A percentile compares a stretch with the other conserved stretches of the same genome.
These are phyloP conservation scores for Platichthys stellatus DNA, from an alignment of 2,113 vertebrate species.

Conservation along the genomic window DNA sequence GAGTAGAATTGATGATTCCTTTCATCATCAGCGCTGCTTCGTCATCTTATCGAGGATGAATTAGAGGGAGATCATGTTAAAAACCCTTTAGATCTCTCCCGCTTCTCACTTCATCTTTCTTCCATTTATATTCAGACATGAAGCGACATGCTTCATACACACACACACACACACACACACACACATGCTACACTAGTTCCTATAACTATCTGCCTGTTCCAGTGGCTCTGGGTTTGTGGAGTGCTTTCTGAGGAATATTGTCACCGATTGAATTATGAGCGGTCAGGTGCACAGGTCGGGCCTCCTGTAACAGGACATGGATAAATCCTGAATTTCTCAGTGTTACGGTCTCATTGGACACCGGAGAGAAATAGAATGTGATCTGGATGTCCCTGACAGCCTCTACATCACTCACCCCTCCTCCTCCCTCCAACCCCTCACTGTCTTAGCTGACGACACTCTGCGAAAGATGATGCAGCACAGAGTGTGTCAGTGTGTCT, in stretches of 20 bases:
- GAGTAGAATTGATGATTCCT: conserved; percentile 45
- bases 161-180: conserved; percentile 11
- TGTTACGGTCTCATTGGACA: conserved; percentile 37
- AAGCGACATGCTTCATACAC: conserved; percentile 18
- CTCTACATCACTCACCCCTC: conserved; percentile 47
- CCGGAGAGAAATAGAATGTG: conserved; percentile 41
- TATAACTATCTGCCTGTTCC: conserved; percentile 26
- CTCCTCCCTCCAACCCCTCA: conserved; percentile 16
- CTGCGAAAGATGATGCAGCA: conserved; percentile 37
- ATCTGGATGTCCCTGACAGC: conserved; percentile 51
- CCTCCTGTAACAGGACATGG: conserved; percentile 47
- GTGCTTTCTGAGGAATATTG: conserved; percentile 51
- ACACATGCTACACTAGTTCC: conserved; percentile 11
- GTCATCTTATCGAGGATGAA: conserved; percentile 45
- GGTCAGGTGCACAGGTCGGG: conserved; percentile 40
- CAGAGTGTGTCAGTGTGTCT: conserved; percentile 1
- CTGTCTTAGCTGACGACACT: conserved; percentile 49
- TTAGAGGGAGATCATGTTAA: conserved; percentile 37
- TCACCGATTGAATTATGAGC: conserved; percentile 55
- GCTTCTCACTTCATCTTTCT: conserved; percentile 53
- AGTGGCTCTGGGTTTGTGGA: conserved; percentile 11
- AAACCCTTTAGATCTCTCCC: conserved; percentile 16
- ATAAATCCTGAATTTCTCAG: conserved; percentile 53
- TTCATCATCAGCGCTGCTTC: conserved; percentile 56
- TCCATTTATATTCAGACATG: conserved; percentile 39